Base-by-base conservation (phyloP, 2,888 invertebrate genomes). In the Nipponacmea schrenckii region DNA sequence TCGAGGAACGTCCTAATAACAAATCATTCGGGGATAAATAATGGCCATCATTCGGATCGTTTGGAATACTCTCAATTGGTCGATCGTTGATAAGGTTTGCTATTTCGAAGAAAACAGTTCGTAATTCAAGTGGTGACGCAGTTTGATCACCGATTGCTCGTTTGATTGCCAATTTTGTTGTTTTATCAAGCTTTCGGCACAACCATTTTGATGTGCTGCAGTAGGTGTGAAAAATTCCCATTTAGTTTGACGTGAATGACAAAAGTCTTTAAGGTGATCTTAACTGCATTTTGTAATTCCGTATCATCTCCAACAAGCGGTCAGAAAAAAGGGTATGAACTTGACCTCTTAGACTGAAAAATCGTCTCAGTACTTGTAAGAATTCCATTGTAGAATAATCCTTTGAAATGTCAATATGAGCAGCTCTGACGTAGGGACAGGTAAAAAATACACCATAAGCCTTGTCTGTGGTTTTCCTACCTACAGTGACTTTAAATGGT, bases 231-330 rank as follows among this genome's bases (percentile, higher is more conserved):
- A 50, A 50, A 50, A 50, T 17, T 50, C 20, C 50, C 50, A 50
- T n/a, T 50, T 50, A 20, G 50, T 50, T 50, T 50, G 50, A 50
- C 50, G 50, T 20, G 50, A 50, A 50, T 50, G 50, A 50, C 50
- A 50, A 50, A 50, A 50, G 50, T 15, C 50, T 5, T 50, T 50
- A 7, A 50, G 20, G 8, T 50, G 50, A 20, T 17, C 17, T 50
- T 50, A 12, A 50, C 17, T 17, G n/a, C 50, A n/a, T n/a, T 50
- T 50, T 50, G 50, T 17, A 50, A 20, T n/a, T 50, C 50, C 5
- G 14, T 20, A 50, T 50, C 50, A 50, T 8, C 50, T 50, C 50
- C 50, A 7, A 50, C 50, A 7, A 50, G 17, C 50, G 50, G 14
- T 50, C 50, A 0, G 50, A 50, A 50, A 50, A 50, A 12, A 50